Evolutionary conservation across 2,888 invertebrate genomes (phyloP).

Genomic region (Pelosia muscerda): DNA sequence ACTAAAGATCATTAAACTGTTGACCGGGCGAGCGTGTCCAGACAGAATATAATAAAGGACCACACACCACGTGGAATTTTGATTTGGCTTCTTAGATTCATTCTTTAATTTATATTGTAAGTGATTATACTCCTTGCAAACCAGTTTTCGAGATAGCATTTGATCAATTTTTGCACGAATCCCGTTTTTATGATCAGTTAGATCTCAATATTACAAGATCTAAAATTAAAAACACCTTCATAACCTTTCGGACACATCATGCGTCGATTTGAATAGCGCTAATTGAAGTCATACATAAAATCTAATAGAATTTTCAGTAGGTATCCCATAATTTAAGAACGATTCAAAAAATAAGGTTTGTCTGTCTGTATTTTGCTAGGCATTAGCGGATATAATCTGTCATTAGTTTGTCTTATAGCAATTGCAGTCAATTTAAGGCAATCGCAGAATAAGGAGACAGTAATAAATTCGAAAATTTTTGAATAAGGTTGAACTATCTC

Average conservation of each 20-base stretch:
- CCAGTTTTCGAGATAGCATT: slow-evolving; percentile 31
- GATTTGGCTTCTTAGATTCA: slow-evolving; percentile 40
- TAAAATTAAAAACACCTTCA: not conserved
- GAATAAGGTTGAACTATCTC: not conserved
- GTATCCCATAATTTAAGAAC: no score
- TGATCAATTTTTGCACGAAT: not conserved
- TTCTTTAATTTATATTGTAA: slow-evolving; percentile 33
- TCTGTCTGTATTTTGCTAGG: no score
- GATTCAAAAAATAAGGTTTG: no score
- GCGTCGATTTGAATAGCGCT: not conserved
- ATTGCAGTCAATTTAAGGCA: no score
- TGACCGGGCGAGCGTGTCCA: slow-evolving; percentile 34
- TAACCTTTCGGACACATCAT: not conserved
- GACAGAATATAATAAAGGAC: slow-evolving; percentile 50
- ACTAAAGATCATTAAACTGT: slow-evolving; percentile 48
- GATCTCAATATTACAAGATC: not conserved
- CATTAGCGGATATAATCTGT: no score
- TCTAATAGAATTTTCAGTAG: no score
- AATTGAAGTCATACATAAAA: not conserved
- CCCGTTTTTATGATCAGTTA: not conserved
- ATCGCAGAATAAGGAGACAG: not conserved
- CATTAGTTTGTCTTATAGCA: no score
- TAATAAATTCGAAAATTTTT: not conserved
- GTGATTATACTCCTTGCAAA: slow-evolving; percentile 1
- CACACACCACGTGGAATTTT: slow-evolving; percentile 55